phyloP scores from a whole-genome alignment of 2,113 vertebrate genomes.

The Prietella phreatophila region DNA sequence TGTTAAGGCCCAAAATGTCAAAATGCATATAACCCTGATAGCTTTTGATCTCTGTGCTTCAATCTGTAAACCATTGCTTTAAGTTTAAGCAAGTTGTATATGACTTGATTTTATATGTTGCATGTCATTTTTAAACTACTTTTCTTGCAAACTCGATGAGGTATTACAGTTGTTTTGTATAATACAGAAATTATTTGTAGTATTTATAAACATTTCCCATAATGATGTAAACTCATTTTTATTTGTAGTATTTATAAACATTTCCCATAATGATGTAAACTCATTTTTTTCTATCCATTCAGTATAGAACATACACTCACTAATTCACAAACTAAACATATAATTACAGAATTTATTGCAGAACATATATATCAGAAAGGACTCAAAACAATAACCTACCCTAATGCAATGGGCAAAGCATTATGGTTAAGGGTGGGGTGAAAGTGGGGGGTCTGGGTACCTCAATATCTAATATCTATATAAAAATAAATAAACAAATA shows the following conservation, averaged over 20 bases:
- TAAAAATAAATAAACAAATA: no score
- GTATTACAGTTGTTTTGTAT: constrained; percentile 3
- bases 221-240: not conserved
- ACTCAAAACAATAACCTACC: not conserved
- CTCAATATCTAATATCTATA: no score
- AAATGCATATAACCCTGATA: not conserved
- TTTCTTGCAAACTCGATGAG: not conserved
- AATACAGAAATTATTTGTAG: not conserved
- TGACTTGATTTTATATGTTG: not conserved
- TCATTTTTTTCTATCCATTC: not conserved
- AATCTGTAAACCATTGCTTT: not conserved
- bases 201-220: not conserved
- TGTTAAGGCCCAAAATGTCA: not conserved
- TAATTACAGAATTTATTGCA: not conserved
- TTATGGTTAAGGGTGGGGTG: no score
- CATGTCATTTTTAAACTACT: not conserved
- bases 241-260: not conserved
- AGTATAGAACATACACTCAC: not conserved
- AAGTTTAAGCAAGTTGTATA: not conserved
- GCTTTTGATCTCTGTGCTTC: not conserved
- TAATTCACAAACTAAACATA: not conserved
- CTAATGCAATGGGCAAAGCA: not conserved
- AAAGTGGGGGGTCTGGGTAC: no score
- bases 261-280: not conserved
- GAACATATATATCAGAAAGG: not conserved